These are phyloP conservation scores for Peromyscus nudipes DNA, from an alignment of 2,797 vertebrate species.

Conservation along the genomic window DNA sequence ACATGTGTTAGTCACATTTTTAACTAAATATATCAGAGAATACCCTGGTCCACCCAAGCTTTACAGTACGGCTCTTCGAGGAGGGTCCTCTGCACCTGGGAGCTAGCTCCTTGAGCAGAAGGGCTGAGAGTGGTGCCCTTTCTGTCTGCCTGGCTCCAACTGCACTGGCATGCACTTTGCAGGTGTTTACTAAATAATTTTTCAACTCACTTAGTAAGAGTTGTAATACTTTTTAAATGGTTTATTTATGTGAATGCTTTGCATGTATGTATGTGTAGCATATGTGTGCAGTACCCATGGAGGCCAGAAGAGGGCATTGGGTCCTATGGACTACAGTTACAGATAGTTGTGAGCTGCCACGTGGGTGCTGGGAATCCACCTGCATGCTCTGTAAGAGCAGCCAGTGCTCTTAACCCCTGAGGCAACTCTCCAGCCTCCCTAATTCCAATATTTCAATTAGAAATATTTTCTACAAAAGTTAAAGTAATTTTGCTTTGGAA, in stretches of 20 bases:
- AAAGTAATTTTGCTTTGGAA: slow-evolving; percentile 49
- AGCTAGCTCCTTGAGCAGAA: neutral
- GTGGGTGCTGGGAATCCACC: neutral
- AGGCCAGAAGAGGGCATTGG: neutral
- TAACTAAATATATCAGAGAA: neutral
- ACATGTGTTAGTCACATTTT: neutral
- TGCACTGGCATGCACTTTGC: neutral
- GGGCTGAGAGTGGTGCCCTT: neutral
- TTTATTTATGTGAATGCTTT: neutral
- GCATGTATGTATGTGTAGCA: no score
- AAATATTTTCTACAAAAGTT: slow-evolving; percentile 62
- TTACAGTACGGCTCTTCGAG: neutral
- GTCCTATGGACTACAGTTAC: neutral
- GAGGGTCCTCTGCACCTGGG: neutral
- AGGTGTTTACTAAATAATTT: neutral
- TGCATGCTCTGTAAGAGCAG: neutral
- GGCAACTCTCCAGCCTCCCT: neutral
- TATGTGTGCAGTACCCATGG: neutral
- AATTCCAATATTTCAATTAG: neutral
- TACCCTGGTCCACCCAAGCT: neutral
- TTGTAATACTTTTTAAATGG: neutral
- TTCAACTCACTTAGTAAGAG: slow-evolving; percentile 9
- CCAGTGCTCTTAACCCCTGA: neutral
- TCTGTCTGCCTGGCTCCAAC: neutral
- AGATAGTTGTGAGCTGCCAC: neutral